Evolutionary conservation across 2,888 invertebrate species (phyloP).

Genomic region (Drosophila parthenogenetica): DNA sequence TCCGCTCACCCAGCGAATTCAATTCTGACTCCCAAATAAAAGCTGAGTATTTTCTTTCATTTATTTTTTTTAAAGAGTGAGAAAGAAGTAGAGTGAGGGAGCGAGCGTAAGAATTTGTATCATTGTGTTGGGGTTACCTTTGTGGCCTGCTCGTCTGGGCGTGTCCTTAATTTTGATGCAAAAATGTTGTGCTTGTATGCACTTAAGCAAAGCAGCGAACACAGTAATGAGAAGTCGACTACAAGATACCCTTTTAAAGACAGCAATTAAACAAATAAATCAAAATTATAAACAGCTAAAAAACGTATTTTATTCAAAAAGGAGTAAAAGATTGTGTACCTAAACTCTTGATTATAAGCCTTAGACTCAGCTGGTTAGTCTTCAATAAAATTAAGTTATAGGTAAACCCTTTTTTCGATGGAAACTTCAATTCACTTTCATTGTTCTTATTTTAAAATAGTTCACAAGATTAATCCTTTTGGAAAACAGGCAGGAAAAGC

Average conservation of each 20-base stretch:
- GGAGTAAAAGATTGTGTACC: too few species aligned
- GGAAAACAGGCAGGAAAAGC: conserved; percentile 1
- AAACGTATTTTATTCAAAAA: too few species aligned
- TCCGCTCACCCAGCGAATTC: conserved; percentile 55
- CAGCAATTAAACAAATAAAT: background rate
- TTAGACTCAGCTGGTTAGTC: too few species aligned
- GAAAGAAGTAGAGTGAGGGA: background rate
- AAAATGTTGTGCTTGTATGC: conserved; percentile 30
- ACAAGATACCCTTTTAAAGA: background rate
- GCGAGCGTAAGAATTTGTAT: conserved; percentile 7
- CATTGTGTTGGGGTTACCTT: conserved; percentile 39
- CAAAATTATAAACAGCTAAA: background rate
- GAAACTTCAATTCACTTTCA: too few species aligned
- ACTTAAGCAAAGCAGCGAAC: conserved; percentile 12
- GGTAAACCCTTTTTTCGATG: too few species aligned
- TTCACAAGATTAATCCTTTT: background rate
- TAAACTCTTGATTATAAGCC: too few species aligned
- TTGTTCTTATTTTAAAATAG: background rate
- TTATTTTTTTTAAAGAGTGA: background rate
- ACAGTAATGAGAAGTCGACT: background rate
- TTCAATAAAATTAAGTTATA: too few species aligned
- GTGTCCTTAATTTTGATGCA: conserved; percentile 37
- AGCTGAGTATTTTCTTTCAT: background rate
- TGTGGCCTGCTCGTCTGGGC: conserved; percentile 36
- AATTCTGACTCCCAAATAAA: conserved; percentile 40